These are phyloP conservation scores for Heptranchias perlo DNA, from an alignment of 2,113 vertebrate genomes.

Conservation along the genomic window DNA sequence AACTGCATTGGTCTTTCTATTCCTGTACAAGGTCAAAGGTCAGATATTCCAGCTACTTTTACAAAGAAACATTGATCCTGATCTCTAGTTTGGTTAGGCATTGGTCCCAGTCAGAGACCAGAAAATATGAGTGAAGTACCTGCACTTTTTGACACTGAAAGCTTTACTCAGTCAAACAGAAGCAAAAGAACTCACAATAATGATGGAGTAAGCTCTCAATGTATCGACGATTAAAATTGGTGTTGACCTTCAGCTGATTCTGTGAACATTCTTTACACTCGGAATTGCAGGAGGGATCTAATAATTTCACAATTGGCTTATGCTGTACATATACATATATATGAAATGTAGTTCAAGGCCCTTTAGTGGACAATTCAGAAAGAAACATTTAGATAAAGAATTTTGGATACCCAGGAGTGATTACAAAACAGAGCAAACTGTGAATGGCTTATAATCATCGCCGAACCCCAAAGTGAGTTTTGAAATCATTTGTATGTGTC, in stretches of 20 bases:
- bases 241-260: neutral
- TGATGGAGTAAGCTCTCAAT: neutral
- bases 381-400: neutral
- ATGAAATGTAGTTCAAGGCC: neutral
- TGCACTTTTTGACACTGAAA: neutral
- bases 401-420: neutral
- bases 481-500: neutral
- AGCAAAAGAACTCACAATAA: neutral
- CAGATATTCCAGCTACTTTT: too few relatives aligned
- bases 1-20: neutral
- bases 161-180: neutral
- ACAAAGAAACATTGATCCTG: neutral
- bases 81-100: neutral
- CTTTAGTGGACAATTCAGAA: neutral
- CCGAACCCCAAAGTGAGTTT: neutral
- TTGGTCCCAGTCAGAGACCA: neutral
- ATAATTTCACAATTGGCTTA: conserved; percentile 13
- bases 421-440: neutral
- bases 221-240: neutral
- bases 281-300: neutral
- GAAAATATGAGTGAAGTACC: too few relatives aligned
- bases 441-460: neutral
- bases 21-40: too few relatives aligned
- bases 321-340: neutral
- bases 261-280: neutral